Conservation (phyloP, 2,113 vertebrate species). For the Lathamus discolor region DNA sequence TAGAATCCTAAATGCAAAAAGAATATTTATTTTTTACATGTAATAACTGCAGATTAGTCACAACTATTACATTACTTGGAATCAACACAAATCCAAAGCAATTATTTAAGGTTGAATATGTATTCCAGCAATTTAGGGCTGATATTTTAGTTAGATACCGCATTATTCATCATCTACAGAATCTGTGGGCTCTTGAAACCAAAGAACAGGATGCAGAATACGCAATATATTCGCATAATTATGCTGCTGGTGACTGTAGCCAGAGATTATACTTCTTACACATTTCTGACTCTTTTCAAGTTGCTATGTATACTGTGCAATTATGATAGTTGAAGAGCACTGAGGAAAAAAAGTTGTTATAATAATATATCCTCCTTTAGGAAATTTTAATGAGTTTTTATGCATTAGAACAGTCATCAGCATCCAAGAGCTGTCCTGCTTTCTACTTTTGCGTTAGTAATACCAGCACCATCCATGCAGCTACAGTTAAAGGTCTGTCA, state of each 20-base stretch:
- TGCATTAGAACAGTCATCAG: slow-evolving; percentile 2
- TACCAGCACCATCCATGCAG: neutral
- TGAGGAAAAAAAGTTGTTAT: neutral
- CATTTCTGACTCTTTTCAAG: neutral
- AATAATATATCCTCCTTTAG: slow-evolving; percentile 36
- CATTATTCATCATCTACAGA: neutral
- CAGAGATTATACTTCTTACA: neutral
- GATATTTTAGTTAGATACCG: neutral
- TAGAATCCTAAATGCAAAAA: neutral
- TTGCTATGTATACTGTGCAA: neutral
- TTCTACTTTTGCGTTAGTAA: slow-evolving; percentile 27
- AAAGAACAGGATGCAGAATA: neutral
- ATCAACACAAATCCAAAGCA: slow-evolving; percentile 19
- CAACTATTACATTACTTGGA: neutral
- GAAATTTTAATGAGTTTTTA: slow-evolving; percentile 60
- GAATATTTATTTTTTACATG: neutral
- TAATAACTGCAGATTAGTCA: neutral
- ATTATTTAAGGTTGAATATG: neutral
- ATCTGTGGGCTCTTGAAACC: neutral
- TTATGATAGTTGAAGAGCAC: slow-evolving; percentile 35
- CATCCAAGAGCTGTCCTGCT: slow-evolving; percentile 13
- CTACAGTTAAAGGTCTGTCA: neutral
- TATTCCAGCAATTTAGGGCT: neutral
- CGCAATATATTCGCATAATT: neutral
- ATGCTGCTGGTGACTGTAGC: neutral